phyloP scores from a whole-genome alignment of 2,113 vertebrate species.

The Deroptyus accipitrinus region DNA sequence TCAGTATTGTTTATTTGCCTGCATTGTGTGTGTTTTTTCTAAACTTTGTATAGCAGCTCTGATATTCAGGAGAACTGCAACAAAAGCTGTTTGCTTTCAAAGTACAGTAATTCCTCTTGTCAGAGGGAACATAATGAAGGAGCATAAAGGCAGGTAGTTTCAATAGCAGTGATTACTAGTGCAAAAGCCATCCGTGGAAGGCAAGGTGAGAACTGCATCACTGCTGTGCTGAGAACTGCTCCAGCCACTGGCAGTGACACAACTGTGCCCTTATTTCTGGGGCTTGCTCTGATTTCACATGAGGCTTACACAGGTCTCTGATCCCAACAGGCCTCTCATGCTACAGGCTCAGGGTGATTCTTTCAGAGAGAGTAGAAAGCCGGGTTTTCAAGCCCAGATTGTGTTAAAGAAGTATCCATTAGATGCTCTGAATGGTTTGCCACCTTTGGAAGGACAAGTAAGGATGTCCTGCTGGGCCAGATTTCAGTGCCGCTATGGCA shows the following conservation, averaged over 20 bases:
- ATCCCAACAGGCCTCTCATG: rapidly evolving
- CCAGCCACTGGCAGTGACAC: rapidly evolving
- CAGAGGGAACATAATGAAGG: neutral
- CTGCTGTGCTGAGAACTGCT: neutral
- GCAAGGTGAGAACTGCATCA: neutral
- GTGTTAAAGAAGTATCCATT: neutral
- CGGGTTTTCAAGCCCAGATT: neutral
- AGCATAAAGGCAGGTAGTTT: neutral
- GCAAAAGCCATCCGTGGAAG: neutral
- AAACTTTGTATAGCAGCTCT: neutral
- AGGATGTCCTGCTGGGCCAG: neutral
- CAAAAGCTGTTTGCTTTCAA: neutral
- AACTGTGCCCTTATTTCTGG: neutral
- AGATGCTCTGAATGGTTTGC: neutral
- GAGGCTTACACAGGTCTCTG: neutral
- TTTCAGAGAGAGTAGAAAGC: neutral
- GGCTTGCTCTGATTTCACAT: neutral
- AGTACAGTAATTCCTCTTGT: neutral
- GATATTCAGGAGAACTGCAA: neutral
- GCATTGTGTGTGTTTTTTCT: neutral
- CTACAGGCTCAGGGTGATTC: neutral
- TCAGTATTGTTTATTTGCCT: neutral
- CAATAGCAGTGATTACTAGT: neutral
- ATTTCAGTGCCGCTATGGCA: neutral
- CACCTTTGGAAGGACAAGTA: neutral